Evolutionary conservation across 2,888 invertebrate genomes (phyloP).

Genomic region (Perithous albicinctus): DNA sequence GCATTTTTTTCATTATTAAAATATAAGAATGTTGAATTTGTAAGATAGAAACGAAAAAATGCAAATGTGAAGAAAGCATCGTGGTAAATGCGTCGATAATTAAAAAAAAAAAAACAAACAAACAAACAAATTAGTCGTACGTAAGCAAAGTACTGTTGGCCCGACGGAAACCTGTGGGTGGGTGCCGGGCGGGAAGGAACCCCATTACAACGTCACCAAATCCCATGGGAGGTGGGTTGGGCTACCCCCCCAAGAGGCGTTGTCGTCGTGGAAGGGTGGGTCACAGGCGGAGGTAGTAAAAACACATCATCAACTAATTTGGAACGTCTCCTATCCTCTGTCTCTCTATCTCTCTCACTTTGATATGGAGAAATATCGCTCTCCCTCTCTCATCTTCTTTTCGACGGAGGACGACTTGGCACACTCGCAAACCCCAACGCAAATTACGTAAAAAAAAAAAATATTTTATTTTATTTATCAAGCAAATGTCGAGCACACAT

Average conservation of each 20-base stretch:
- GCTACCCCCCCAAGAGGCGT: constrained; percentile 80
- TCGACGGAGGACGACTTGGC: constrained; percentile 53
- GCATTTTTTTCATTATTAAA: neutral
- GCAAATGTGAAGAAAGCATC: constrained; percentile 70
- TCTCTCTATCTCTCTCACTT: no score
- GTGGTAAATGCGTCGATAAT: constrained; percentile 59
- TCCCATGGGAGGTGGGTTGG: constrained; percentile 84
- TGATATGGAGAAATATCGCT: constrained; percentile 46
- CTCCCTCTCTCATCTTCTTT: no score
- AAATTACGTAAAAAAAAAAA: neutral
- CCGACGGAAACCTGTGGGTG: constrained; percentile 83
- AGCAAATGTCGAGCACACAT: neutral
- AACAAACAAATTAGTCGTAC: no score
- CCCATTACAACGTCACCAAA: constrained; percentile 83
- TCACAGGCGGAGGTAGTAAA: constrained; percentile 81
- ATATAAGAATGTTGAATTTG: neutral
- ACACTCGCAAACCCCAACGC: neutral
- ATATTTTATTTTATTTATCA: neutral
- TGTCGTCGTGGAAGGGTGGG: constrained; percentile 80
- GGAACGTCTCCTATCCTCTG: constrained; percentile 57
- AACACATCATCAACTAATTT: constrained; percentile 66
- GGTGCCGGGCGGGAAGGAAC: constrained; percentile 84
- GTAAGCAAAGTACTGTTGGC: constrained; percentile 85
- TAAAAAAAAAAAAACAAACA: no score
- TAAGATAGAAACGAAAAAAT: no score